Base-by-base conservation (phyloP, 2,797 vertebrate species). In the Microhierax caerulescens region DNA sequence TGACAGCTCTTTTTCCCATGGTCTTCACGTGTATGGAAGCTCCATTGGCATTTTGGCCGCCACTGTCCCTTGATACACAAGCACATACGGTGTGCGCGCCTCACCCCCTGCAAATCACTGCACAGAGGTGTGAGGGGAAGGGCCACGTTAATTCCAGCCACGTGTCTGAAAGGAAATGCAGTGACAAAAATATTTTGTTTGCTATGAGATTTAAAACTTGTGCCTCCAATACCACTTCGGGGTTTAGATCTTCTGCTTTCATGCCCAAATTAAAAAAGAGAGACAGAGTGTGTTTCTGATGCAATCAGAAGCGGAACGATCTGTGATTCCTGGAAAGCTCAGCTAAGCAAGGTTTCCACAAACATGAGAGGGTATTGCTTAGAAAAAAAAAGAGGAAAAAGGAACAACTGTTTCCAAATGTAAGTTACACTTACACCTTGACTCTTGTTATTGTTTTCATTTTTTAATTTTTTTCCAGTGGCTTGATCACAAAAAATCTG, bases 291-390 rank as follows among this genome's bases (percentile, higher is more conserved):
- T 14, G 36, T 53, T 93, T 75, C 24, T 45, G 10, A 36, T 89
- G 41, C 51, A 74, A 50, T 95, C 61, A 61, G 77, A 76, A 94
- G 72, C n/a, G 67, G 79, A 93, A 77, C 0, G 4, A 34, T 75
- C 67, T 89, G 89, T 65, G 70, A 67, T 95, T 96, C 94, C 50
- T 94, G 64, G 90, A 93, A 80, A 85, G 88, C 41, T 92, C 54
- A 48, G 53, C 82, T 86, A 39, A 59, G 37, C 60, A 73, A 60
- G 13, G 27, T 23, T 93, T 77, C 34, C 56, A 74, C 48, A 80
- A 92, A 47, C 7, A 9, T 11, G 17, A 82, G 53, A 90, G 30
- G 9, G 24, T 85, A 8, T 82, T 54, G n/a, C 65, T 81, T 87
- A 85, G 69, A 30, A n/a, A 41, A 73, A 78, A 63, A 41, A 50